Evolutionary conservation across 2,888 invertebrate species (phyloP), one percentile per base, ranked within the genome.

Genomic region (Ophion obscuratus): DNA sequence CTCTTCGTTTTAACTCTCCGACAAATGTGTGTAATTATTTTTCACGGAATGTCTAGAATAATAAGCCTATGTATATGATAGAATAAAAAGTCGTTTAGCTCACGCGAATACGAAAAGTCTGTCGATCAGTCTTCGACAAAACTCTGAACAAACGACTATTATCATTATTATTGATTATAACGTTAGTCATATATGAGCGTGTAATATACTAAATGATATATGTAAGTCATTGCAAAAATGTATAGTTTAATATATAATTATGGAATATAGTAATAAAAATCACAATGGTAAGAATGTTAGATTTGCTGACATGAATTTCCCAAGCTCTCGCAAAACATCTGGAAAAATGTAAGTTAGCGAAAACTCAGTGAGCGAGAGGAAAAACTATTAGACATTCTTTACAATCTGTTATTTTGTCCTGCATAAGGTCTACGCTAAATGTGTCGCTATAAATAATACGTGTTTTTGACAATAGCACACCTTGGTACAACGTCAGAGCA

Each of bases 11-110:
- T 74, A 62, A 74, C 74, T 70, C 44, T 64, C 66, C 31, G 66
- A 70, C 17, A 36, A 73, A 83, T 40, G 67, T 80, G 68, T 83
- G 68, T 61, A 83, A 83, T 77, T 78, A 83, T 85, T 83, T 81
- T 85, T 59, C 74, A 79, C 71, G 81, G 57, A 67, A 47, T 17
- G 53, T 53, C 40, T 40, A 7, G 6, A 17, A 17, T 53, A 4
- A 17, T 14, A 14, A 53, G 17, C 17, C 53, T 53, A 17, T 53
- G 53, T 53, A 17, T 53, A 53, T 53, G 2, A 4, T 17, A 53
- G 5, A 53, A 53, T 53, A 53, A 53, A 53, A 53, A 17, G 53
- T 53, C 53, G 53, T 53, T 53, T 53, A 2, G 17, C 5, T 53
- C 17, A 53, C 3, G 53, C 53, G 17, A 53, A 14, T 53, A 17